Base-by-base conservation (phyloP, 1,140 invertebrate species). In the Drosophila sulfurigaster region DNA sequence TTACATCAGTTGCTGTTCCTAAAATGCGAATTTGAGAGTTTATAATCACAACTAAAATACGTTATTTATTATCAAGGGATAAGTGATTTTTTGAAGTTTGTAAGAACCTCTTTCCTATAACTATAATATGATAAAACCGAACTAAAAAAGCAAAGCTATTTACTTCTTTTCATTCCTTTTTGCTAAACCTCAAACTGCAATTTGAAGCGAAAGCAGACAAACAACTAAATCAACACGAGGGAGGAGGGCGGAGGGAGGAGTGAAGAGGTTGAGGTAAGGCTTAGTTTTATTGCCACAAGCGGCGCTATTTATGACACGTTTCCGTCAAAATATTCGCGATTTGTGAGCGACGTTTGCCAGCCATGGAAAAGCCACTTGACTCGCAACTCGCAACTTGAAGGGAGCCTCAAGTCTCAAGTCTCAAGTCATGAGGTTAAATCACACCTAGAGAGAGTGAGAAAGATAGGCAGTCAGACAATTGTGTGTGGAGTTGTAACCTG, bases 1-100 rank as follows among this genome's bases (percentile, higher is more conserved):
- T 94, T 28, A 96, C 95, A 94, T 96, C 95, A 4, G 92, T 86
- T 7, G 95, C 94, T 72, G 94, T 93, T 41, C 95, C 91, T 93
- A 95, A 75, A 83, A 95, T 91, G 63, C 94, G 94, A 91, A 95
- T 93, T 92, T 94, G 92, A 46, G 92, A 92, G 75, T 94, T 93
- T 82, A 93, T 90, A 5, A 25, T 25, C 20, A 3, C 0, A 3
- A 4, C 0, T 25, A 3, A 25, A 25, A 25, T 4, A 25, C 20
- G 0, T 25, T 25, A 25, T 25, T 25, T 25, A 25, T 3, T 25
- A 20, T 3, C 3, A 20, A n/a, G n/a, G n/a, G n/a, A n/a, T n/a
- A n/a, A n/a, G 0, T 20, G 0, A 25, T 4, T 25, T 0, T 3
- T 25, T 25, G 3, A 25, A 3, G 20, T 25, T 25, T 25, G 20